phyloP scores from a whole-genome alignment of 2,113 vertebrate genomes.

The Callocephalon fimbriatum region DNA sequence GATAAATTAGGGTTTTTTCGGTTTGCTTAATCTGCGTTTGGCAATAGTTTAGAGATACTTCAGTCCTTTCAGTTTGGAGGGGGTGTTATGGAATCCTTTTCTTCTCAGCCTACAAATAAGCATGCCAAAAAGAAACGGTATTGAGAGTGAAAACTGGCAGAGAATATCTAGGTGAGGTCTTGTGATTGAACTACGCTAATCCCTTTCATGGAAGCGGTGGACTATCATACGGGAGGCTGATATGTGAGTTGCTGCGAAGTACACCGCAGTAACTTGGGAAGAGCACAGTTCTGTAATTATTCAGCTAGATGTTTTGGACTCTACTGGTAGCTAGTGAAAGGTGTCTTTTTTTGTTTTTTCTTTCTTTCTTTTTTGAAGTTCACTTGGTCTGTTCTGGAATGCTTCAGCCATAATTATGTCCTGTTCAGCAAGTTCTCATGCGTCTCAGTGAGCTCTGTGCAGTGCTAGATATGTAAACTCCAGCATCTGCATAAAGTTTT shows the following conservation, averaged over 20 bases:
- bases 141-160: not conserved
- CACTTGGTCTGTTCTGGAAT: slow-evolving; percentile 47
- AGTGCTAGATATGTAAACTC: not conserved
- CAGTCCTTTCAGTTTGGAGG: not conserved
- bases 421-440: slow-evolving; percentile 57
- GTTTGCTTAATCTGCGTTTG: not conserved
- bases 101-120: not conserved
- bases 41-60: not conserved
- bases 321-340: not conserved
- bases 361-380: slow-evolving; percentile 52
- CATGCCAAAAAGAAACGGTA: not conserved
- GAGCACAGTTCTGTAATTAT: not conserved
- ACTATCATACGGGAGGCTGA: not conserved
- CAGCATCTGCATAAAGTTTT: not conserved
- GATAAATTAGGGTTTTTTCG: not conserved
- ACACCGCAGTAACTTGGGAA: not conserved
- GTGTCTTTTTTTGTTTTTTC: not conserved
- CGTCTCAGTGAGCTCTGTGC: not conserved
- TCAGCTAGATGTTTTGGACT: not conserved
- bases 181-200: not conserved
- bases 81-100: not conserved
- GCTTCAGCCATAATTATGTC: slow-evolving; percentile 44
- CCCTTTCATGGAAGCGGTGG: accelerated
- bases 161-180: not conserved
- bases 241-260: not conserved